Percentiles rank a stretch among this genome's conserved stretches.
These are phyloP conservation scores for Felis chaus DNA, from an alignment of 2,113 vertebrate species.

Conservation along the genomic window DNA sequence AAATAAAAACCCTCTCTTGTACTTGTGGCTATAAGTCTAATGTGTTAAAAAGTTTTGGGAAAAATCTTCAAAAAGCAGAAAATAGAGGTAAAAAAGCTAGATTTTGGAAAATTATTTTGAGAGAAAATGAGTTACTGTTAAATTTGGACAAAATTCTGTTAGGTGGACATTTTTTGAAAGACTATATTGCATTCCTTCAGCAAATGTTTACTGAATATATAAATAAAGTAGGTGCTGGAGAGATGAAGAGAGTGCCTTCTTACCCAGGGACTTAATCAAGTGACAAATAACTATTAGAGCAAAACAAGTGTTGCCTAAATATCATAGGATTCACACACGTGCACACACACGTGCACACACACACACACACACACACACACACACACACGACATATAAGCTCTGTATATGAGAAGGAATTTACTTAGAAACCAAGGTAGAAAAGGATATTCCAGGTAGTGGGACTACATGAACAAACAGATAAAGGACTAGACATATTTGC, in stretches of 20 bases:
- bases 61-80: neutral
- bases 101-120: neutral
- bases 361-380: neutral
- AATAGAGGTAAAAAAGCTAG: neutral
- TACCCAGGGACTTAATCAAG: neutral
- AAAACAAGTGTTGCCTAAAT: neutral
- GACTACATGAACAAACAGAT: neutral
- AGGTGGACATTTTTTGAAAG: neutral
- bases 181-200: neutral
- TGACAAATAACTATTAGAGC: neutral
- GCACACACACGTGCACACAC: neutral
- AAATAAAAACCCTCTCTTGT: neutral
- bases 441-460: neutral
- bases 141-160: neutral
- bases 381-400: neutral
- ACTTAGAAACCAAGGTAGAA: neutral
- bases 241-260: neutral
- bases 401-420: neutral
- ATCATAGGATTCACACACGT: neutral
- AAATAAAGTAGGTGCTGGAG: neutral
- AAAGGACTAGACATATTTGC: neutral
- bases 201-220: slow-evolving; percentile 9
- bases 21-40: neutral
- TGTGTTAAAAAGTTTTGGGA: neutral
- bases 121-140: neutral